Evolutionary conservation across 2,797 vertebrate genomes (phyloP).

Genomic region (Astyanax mexicanus): DNA sequence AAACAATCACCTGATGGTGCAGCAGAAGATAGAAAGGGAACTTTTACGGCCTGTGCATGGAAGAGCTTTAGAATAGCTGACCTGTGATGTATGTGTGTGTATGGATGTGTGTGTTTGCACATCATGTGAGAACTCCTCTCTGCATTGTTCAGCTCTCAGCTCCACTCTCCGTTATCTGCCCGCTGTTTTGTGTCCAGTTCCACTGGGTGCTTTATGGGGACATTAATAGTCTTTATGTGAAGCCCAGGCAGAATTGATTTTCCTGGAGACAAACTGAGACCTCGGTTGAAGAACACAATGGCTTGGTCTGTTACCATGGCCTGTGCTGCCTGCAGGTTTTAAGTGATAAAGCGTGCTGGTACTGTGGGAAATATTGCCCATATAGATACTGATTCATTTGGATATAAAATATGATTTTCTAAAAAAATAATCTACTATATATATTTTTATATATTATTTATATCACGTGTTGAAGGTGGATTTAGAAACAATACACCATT

Average conservation of each 20-base stretch:
- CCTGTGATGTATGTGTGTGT: not conserved
- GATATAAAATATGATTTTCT: too few species aligned
- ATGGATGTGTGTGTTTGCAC: not conserved
- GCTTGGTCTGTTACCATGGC: not conserved
- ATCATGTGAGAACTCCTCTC: not conserved
- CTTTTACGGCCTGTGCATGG: conserved; percentile 8
- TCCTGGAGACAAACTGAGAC: conserved; percentile 60
- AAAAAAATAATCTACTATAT: too few species aligned
- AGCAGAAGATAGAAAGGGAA: conserved; percentile 24
- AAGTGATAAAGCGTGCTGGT: not conserved
- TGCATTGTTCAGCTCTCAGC: not conserved
- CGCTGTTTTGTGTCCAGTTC: conserved; percentile 45
- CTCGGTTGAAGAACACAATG: conserved; percentile 47
- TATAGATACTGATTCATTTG: too few species aligned
- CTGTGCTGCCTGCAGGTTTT: not conserved
- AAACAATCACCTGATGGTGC: conserved; percentile 32
- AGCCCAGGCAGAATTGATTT: conserved; percentile 27
- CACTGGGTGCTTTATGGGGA: conserved; percentile 50
- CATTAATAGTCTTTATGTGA: conserved; percentile 41
- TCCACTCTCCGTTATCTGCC: not conserved
- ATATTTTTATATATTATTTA: too few species aligned
- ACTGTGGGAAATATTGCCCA: not conserved
- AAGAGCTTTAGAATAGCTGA: not conserved
- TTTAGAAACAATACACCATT: too few species aligned
- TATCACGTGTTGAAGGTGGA: too few species aligned